Evolutionary conservation across 53 echinoderm and acorn worm species (phyloP), one percentile per base, ranked within the genome.

Genomic region (Holothuria leucospilota): DNA sequence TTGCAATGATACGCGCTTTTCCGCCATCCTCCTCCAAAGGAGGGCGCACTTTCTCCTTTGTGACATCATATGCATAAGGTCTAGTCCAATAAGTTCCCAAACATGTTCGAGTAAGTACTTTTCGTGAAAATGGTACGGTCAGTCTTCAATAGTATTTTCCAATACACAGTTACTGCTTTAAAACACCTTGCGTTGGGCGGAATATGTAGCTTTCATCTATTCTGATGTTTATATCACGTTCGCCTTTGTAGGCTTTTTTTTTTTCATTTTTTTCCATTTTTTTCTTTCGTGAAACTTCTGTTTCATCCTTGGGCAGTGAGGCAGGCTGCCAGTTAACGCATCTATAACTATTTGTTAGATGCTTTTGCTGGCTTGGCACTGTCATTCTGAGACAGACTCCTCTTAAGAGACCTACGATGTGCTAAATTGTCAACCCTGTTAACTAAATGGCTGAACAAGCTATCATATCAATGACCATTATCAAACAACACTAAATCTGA

Each of bases 311-410:
- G 10, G 67, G 67, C 15, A 67, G 27, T 8, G 66, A 29, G 30
- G 67, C 13, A 30, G 67, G 67, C 67, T 67, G 67, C 67, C 67
- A 67, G 26, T 67, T 67, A 13, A 67, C 67, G 14, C 67, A 67
- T 8, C 67, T 27, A 15, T 67, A 67, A 30, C 67, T 67, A 6
- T 67, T 15, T 15, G 67, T 67, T 30, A 67, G 28, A 27, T 29
- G 27, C 26, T 67, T 67, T 67, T 67, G 67, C 67, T 28, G 67
- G 28, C 27, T 13, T 30, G 26, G 10, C 67, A 30, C 15, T 67
- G 18, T 56, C 56, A 56, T 12, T 67, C 67, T 67, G 67, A 29
- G 67, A 8, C 24, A 67, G 26, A 30, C 67, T 27, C 14, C 67
- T 67, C 30, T 67, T 67, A 30, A 67, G 27, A 11, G 67, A 67